Percentiles rank a stretch among this genome's conserved stretches.
Conservation (phyloP, 1,140 invertebrate genomes). For the Tetramorium parvispinum region DNA sequence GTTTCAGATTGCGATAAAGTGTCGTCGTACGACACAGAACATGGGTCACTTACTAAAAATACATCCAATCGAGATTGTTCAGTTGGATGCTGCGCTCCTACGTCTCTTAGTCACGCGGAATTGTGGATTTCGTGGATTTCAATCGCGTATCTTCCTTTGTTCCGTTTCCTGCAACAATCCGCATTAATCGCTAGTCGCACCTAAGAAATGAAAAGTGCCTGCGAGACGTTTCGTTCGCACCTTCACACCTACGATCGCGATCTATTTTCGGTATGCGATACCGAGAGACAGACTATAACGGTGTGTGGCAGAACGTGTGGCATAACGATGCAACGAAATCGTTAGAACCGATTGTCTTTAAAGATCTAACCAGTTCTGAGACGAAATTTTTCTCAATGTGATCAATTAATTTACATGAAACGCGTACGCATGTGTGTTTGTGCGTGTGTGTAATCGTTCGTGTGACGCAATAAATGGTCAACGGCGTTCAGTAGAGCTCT, state of each 20-base stretch:
- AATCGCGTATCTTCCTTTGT: not conserved
- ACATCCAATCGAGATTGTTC: constrained; percentile 35
- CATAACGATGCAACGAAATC: constrained; percentile 4
- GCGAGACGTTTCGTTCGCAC: not conserved
- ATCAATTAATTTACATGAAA: not conserved
- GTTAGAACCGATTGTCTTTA: not conserved
- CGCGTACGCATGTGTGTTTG: no score
- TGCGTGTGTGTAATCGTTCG: not conserved
- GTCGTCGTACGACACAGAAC: not conserved
- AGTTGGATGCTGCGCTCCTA: not conserved
- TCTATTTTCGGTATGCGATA: constrained; percentile 20
- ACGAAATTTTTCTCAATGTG: not conserved
- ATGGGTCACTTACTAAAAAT: constrained; percentile 53
- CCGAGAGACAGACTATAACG: not conserved
- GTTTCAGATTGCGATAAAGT: constrained; percentile 3
- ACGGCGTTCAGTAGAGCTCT: not conserved
- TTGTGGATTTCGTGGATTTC: not conserved
- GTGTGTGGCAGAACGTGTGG: not conserved
- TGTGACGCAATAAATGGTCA: not conserved
- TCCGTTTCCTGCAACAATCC: not conserved
- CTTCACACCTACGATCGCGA: constrained; percentile 4
- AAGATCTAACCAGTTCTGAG: not conserved
- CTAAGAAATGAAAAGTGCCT: not conserved
- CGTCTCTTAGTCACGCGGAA: not conserved
- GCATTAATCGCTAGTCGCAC: not conserved